A percentile compares a stretch with the other conserved stretches of the same genome.
These are phyloP conservation scores for Athalia rosae DNA, from an alignment of 2,888 invertebrate genomes.

Conservation along the genomic window DNA sequence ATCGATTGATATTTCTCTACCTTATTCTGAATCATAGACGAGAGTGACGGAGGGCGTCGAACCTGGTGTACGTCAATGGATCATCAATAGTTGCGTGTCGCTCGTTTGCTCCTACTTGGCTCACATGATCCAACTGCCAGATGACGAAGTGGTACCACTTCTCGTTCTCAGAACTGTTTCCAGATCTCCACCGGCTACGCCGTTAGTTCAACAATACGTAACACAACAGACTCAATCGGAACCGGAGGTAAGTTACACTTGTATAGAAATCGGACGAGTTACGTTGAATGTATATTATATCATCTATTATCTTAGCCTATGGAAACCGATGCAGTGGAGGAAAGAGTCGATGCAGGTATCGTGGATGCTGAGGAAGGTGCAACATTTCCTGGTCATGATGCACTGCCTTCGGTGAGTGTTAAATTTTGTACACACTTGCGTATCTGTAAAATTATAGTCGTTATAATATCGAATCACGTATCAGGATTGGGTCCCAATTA, in stretches of 20 bases:
- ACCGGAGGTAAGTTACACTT: slow-evolving; percentile 58
- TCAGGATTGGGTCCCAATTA: slow-evolving; percentile 91
- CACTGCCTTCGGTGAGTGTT: slow-evolving; percentile 64
- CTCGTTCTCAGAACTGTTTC: slow-evolving; percentile 55
- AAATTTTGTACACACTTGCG: background rate
- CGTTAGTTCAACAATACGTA: slow-evolving; percentile 45
- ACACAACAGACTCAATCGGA: slow-evolving; percentile 54
- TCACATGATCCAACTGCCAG: slow-evolving; percentile 54
- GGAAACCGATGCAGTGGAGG: slow-evolving; percentile 74
- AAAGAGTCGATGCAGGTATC: slow-evolving; percentile 56
- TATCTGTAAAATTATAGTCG: background rate
- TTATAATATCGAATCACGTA: slow-evolving; percentile 49
- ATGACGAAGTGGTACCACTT: slow-evolving; percentile 58
- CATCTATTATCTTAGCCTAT: slow-evolving; percentile 69
- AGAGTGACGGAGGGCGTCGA: slow-evolving; percentile 67
- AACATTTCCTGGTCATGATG: slow-evolving; percentile 67
- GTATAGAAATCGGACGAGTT: too few species aligned
- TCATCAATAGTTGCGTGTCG: slow-evolving; percentile 53
- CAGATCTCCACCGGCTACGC: slow-evolving; percentile 49
- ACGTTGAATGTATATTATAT: too few species aligned
- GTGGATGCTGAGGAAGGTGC: slow-evolving; percentile 60
- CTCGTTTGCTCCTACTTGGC: slow-evolving; percentile 56
- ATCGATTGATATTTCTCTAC: too few species aligned
- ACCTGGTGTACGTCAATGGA: slow-evolving; percentile 68
- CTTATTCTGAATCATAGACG: background rate